Percentiles rank a stretch among this genome's conserved stretches.
phyloP scores from a whole-genome alignment of 2,888 invertebrate genomes.

The Eudasyphora cyanicolor region DNA sequence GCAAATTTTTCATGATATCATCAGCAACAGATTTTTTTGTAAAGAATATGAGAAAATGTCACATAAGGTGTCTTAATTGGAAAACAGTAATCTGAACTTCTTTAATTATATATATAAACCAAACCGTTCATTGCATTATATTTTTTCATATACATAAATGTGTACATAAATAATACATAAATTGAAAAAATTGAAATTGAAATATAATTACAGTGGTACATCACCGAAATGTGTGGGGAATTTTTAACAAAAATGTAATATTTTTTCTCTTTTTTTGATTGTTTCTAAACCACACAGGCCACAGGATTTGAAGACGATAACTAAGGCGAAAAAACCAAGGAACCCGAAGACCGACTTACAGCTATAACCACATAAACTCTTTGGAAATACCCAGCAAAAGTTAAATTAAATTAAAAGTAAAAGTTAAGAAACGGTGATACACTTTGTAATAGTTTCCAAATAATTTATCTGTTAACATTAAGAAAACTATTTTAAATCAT shows the following conservation, averaged over 20 bases:
- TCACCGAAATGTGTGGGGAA: background rate
- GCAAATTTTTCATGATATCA: too few relatives aligned
- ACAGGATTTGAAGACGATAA: background rate
- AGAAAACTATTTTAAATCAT: background rate
- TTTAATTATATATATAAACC: too few relatives aligned
- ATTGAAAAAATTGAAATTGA: too few relatives aligned
- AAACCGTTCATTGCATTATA: too few relatives aligned
- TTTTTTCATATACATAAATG: too few relatives aligned
- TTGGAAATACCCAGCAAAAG: background rate
- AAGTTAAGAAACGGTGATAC: slow-evolving; percentile 41
- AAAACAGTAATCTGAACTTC: too few relatives aligned
- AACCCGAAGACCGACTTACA: background rate
- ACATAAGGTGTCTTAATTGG: too few relatives aligned
- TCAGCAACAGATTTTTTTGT: too few relatives aligned
- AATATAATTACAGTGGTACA: background rate
- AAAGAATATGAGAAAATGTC: too few relatives aligned
- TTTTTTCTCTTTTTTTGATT: background rate
- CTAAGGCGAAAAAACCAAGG: background rate
- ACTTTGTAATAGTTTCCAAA: slow-evolving; percentile 15
- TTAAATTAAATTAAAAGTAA: slow-evolving; percentile 29
- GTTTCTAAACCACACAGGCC: background rate
- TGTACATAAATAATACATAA: too few relatives aligned
- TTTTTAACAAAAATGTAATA: background rate
- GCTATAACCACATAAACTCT: background rate
- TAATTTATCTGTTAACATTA: background rate